These are phyloP conservation scores for Syncerus caffer DNA, from an alignment of 2,797 vertebrate genomes.

Conservation along the genomic window DNA sequence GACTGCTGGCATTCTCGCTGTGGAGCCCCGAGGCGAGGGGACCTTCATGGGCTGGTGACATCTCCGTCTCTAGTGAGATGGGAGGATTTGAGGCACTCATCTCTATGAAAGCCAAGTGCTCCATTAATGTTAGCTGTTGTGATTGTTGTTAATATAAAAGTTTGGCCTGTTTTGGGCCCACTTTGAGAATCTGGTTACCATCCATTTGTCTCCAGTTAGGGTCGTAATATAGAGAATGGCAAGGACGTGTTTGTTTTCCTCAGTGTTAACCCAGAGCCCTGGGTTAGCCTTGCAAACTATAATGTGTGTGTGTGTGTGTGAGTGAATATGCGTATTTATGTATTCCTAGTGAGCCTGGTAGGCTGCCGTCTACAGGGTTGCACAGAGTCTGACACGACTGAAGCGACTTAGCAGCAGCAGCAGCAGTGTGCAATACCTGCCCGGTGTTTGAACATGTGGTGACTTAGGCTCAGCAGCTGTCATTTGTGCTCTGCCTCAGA, in stretches of 20 bases:
- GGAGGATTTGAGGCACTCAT: neutral
- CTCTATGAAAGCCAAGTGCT: neutral
- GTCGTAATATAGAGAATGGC: neutral
- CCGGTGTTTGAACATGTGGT: neutral
- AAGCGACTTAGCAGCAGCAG: too few species aligned
- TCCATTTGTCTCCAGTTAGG: neutral
- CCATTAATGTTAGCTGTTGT: neutral
- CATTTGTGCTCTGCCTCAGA: neutral
- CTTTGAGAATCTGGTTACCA: neutral
- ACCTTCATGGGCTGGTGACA: accelerated
- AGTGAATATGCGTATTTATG: neutral
- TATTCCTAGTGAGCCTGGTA: neutral
- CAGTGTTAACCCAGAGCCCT: neutral
- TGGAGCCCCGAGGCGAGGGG: neutral
- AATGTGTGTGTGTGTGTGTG: neutral
- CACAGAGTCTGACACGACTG: too few species aligned
- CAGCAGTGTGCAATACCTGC: neutral
- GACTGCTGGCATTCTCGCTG: neutral
- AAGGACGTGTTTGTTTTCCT: neutral
- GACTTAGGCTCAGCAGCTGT: neutral
- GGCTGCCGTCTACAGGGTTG: too few species aligned
- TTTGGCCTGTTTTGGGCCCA: neutral
- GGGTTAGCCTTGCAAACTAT: neutral
- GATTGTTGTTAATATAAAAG: neutral
- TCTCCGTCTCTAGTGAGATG: neutral